Percentiles rank a stretch among this genome's conserved stretches.
Conservation (phyloP, 2,113 vertebrate genomes). For the Antidorcas marsupialis region DNA sequence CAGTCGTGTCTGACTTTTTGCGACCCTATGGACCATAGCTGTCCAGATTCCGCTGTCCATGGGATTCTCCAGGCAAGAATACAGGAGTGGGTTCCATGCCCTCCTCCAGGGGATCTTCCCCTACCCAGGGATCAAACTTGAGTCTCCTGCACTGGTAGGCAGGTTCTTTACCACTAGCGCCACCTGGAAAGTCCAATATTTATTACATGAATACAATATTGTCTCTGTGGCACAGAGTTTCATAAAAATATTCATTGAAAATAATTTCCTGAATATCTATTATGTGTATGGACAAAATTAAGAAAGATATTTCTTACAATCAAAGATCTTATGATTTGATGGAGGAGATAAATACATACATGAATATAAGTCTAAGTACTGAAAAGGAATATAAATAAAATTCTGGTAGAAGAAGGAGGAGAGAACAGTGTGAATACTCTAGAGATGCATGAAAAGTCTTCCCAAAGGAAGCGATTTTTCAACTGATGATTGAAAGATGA, state of each 20-base stretch:
- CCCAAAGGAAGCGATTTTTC: neutral
- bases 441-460: neutral
- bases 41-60: neutral
- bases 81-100: neutral
- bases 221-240: neutral
- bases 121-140: neutral
- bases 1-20: neutral
- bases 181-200: neutral
- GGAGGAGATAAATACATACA: neutral
- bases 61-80: neutral
- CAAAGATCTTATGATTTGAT: neutral
- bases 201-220: neutral
- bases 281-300: neutral
- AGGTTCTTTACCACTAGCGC: neutral
- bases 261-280: neutral
- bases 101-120: neutral
- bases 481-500: neutral
- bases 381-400: neutral
- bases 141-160: neutral
- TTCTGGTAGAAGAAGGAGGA: neutral
- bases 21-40: neutral
- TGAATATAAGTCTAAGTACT: neutral
- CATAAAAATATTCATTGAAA: neutral
- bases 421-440: neutral
- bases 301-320: neutral